phyloP scores from a whole-genome alignment of 2,113 vertebrate genomes.

The Silurus glanis region DNA sequence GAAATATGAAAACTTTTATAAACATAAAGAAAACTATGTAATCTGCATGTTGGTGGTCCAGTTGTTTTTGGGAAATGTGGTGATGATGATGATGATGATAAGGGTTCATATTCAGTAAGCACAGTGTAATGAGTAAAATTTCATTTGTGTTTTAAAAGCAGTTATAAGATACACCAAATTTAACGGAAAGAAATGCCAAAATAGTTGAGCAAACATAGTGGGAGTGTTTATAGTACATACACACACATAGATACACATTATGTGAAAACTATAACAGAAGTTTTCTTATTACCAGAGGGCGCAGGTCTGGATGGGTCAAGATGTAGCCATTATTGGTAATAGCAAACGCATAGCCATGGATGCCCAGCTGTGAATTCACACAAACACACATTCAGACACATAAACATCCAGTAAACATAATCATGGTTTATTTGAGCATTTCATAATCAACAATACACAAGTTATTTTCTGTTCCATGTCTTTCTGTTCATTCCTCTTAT shows the following conservation, averaged over 20 bases:
- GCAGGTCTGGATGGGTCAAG: slow-evolving; percentile 94
- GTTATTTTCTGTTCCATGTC: background rate
- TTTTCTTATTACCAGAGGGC: slow-evolving; percentile 84
- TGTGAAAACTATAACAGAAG: background rate
- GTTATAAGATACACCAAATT: background rate
- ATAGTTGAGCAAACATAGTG: background rate
- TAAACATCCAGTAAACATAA: slow-evolving; percentile 46
- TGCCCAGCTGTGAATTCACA: slow-evolving; percentile 81
- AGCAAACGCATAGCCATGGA: slow-evolving; percentile 97
- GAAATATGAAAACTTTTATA: background rate
- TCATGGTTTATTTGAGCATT: slow-evolving; percentile 30
- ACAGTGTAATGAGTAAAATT: too few relatives aligned
- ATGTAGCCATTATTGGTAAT: slow-evolving; percentile 99
- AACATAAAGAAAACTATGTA: background rate
- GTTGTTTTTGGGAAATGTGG: background rate
- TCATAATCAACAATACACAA: slow-evolving; percentile 13
- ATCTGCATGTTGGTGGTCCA: background rate
- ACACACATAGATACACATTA: slow-evolving; percentile 42
- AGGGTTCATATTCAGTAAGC: too few relatives aligned
- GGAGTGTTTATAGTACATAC: slow-evolving; percentile 11
- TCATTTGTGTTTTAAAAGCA: background rate
- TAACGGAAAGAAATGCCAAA: background rate
- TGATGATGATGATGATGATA: background rate
- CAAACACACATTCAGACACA: slow-evolving; percentile 42
- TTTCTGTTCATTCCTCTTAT: slow-evolving; percentile 28